These are phyloP conservation scores for Pristionchus japonicus DNA, from an alignment of 2,888 invertebrate species.

Conservation along the genomic window DNA sequence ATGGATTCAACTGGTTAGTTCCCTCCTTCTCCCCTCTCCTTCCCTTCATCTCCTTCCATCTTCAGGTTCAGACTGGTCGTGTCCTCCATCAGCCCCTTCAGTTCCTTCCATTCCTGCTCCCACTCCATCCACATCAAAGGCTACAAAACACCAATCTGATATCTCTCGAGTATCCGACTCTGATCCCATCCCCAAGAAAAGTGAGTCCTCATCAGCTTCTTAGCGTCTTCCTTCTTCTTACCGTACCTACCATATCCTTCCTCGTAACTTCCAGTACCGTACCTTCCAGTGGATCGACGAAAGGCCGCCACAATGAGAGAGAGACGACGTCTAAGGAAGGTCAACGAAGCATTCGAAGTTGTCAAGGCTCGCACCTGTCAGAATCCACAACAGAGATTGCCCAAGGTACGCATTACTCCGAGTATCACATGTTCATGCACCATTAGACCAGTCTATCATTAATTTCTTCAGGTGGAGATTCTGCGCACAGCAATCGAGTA, in stretches of 20 bases:
- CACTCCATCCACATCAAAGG: conserved; percentile 27
- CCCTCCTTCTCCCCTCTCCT: not conserved
- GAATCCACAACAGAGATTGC: conserved; percentile 94
- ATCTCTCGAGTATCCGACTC: not conserved
- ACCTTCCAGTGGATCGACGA: conserved; percentile 90
- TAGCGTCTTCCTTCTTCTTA: not conserved
- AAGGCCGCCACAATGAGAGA: conserved; percentile 97
- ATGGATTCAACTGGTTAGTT: not conserved
- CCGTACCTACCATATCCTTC: not conserved
- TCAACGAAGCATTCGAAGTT: conserved; percentile 97
- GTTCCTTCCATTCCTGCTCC: not conserved
- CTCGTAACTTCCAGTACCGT: too few species aligned
- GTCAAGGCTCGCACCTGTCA: conserved; percentile 92
- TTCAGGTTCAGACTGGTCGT: conserved; percentile 1
- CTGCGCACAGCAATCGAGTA: conserved; percentile 97
- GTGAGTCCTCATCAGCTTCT: not conserved
- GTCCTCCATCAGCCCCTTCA: not conserved
- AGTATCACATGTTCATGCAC: too few species aligned
- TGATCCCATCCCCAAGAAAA: conserved; percentile 28
- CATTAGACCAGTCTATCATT: too few species aligned
- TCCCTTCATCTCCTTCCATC: not conserved
- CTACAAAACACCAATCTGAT: not conserved
- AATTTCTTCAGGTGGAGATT: conserved; percentile 85
- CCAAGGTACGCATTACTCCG: conserved; percentile 80
- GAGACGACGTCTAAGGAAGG: conserved; percentile 91